These are phyloP conservation scores for Nyctalus aviator DNA, from an alignment of 2,797 vertebrate species.

Conservation along the genomic window DNA sequence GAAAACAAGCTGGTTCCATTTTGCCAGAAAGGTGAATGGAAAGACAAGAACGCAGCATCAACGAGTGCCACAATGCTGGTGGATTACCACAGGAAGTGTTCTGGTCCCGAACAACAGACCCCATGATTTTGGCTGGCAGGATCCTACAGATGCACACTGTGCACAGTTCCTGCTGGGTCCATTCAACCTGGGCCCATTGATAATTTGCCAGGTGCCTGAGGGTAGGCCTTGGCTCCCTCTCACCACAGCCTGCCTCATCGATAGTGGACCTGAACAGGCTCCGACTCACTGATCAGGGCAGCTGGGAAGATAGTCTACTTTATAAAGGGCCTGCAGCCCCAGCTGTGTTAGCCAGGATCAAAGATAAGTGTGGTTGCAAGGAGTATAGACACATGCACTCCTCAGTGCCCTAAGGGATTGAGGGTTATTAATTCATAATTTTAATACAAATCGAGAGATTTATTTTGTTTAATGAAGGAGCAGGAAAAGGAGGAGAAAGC, in stretches of 20 bases:
- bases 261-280: background rate
- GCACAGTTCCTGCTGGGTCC: background rate
- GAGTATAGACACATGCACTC: fast-evolving
- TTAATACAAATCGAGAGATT: constrained; percentile 11
- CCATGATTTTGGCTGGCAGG: constrained; percentile 7
- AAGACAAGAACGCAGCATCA: background rate
- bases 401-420: background rate
- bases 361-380: background rate
- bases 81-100: constrained; percentile 6
- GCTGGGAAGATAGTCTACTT: background rate
- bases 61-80: background rate
- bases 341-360: background rate
- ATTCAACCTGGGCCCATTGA: constrained; percentile 15
- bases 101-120: background rate
- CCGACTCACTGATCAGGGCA: background rate
- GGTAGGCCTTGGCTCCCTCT: background rate
- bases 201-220: constrained; percentile 22
- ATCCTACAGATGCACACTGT: constrained; percentile 6
- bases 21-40: constrained; percentile 36
- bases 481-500: background rate
- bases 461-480: background rate
- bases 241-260: background rate
- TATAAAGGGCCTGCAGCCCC: background rate
- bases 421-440: background rate
- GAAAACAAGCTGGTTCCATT: constrained; percentile 39